Conservation (phyloP, 2,113 vertebrate species). For the Chlamydotis undulata region DNA sequence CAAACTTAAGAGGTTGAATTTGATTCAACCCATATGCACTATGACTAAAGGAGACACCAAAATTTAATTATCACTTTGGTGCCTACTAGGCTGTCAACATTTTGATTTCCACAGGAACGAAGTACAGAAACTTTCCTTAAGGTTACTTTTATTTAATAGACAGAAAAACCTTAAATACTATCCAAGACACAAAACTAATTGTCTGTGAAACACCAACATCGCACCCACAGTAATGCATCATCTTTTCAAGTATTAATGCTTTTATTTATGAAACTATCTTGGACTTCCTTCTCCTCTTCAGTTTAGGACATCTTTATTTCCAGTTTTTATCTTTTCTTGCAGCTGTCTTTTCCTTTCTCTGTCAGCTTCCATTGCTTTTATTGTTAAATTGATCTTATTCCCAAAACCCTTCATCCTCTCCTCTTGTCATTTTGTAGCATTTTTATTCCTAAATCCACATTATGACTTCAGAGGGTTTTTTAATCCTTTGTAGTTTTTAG, state of each 20-base stretch:
- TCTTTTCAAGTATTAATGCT: background rate
- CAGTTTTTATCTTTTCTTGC: background rate
- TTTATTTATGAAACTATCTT: background rate
- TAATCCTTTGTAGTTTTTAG: background rate
- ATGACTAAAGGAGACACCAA: background rate
- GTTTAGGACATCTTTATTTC: background rate
- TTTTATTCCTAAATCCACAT: background rate
- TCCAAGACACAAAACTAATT: background rate
- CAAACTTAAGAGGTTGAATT: too few relatives aligned
- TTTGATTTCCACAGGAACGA: background rate
- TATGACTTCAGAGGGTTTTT: background rate
- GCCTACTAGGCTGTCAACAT: background rate
- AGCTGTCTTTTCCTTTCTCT: background rate
- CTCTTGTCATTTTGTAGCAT: background rate
- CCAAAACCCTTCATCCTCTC: background rate
- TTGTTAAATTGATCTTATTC: background rate
- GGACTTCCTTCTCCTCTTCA: background rate
- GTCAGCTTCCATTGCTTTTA: background rate
- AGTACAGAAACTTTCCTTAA: background rate
- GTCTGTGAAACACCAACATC: background rate
- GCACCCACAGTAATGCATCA: background rate
- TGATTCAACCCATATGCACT: background rate
- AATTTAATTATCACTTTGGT: background rate
- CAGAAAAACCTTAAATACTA: background rate
- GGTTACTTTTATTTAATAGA: background rate